Conservation (phyloP, 2,797 vertebrate species). For the Sardinella longiceps region DNA sequence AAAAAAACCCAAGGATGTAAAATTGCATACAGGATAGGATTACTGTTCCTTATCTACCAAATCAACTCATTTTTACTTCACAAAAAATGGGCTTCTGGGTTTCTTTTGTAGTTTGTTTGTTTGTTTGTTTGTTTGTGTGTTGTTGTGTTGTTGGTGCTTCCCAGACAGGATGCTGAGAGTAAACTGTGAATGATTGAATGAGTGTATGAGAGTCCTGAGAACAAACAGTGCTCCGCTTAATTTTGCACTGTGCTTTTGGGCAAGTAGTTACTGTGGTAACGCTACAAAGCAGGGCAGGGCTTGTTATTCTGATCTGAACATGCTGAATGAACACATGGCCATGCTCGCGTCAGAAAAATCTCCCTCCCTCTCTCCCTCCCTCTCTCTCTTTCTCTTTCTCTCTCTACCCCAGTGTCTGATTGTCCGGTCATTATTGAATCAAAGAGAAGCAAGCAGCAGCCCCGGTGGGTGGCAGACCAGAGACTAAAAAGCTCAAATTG, state of each 20-base stretch:
- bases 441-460: conserved; percentile 48
- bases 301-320: conserved; percentile 49
- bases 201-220: neutral
- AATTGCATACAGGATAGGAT: too few relatives aligned
- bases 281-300: conserved; percentile 61
- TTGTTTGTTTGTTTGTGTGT: neutral
- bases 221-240: conserved; percentile 38
- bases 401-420: conserved; percentile 42
- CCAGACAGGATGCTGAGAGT: neutral
- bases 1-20: too few relatives aligned
- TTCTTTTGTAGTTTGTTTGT: neutral
- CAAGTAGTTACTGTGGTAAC: conserved; percentile 63
- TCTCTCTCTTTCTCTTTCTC: conserved; percentile 31
- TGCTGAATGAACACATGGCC: conserved; percentile 55
- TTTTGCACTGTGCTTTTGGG: conserved; percentile 57
- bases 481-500: conserved; percentile 48
- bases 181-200: neutral
- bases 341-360: conserved; percentile 41
- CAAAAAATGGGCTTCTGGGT: neutral
- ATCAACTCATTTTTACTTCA: neutral
- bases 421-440: conserved; percentile 50
- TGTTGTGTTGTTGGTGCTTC: neutral
- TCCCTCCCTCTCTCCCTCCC: conserved; percentile 27
- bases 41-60: neutral
- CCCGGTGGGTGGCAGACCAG: conserved; percentile 42